Evolutionary conservation across 2,797 vertebrate genomes (phyloP), one percentile per base, ranked within the genome.

Genomic region (Gallinago solitaria): DNA sequence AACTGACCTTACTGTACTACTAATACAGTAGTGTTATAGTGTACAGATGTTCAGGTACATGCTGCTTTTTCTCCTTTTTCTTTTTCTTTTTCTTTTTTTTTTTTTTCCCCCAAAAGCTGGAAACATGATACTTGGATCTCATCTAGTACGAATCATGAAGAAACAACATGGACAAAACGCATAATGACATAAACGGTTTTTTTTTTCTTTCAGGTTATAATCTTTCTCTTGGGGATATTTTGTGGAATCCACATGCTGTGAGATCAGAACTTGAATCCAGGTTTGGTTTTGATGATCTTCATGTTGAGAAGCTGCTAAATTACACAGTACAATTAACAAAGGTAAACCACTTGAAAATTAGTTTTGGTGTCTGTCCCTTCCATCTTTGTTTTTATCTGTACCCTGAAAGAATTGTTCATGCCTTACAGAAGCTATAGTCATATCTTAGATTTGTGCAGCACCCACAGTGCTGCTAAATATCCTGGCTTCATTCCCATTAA

Each of bases 211-310:
- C 76, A 98, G 98, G 78, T 68, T 95, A 95, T 32, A 92, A 79
- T 47, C 81, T 97, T 45, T 95, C 93, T 45, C 68, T 98, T 2
- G 15, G 54, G 17, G 81, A 76, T 84, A 4, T 96, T 70, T 45
- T 98, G 12, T 91, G 96, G 98, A 78, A 97, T 89, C 95, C 75
- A 0, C 25, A 16, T 79, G 74, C 57, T 59, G 94, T 96, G 60
- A 90, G 77, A 80, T n/a, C 56, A 74, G 92, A 97, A 63, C 95
- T 98, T 85, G 39, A 92, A 83, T 95, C 75, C 28, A 89, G 11
- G 17, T 97, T 98, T 92, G 95, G 91, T 74, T 96, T 97, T 65
- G 91, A 91, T 71, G 89, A 76, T 11, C 21, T 77, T 84, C 67
- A 5, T 4, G 16, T 85, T 39, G 84, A 96, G 45, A 95, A 90